Evolutionary conservation across 2,113 vertebrate species (phyloP).

Genomic region (Cebidichthys violaceus): DNA sequence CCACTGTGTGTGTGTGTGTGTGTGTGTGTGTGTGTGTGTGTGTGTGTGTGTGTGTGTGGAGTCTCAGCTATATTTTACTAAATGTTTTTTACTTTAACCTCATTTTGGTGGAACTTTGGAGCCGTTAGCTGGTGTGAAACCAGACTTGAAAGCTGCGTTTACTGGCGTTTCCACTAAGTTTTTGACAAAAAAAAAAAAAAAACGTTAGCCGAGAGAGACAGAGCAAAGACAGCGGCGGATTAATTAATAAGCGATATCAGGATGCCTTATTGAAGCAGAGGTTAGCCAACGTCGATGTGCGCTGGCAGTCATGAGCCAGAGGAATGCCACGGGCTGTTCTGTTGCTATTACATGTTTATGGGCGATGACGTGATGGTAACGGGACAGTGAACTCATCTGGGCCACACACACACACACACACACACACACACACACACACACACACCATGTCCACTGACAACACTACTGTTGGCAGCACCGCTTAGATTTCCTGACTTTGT

Average conservation of each 20-base stretch:
- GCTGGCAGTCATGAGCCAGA: conserved; percentile 52
- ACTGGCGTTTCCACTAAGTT: background rate
- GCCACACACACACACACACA: conserved; percentile 64
- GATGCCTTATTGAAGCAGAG: conserved; percentile 28
- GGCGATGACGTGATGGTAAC: conserved; percentile 67
- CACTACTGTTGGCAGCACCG: conserved; percentile 36
- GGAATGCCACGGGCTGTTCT: conserved; percentile 53
- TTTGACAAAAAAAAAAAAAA: no score
- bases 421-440: conserved; percentile 41
- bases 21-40: conserved; percentile 11
- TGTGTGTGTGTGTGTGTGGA: conserved; percentile 11
- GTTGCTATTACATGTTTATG: conserved; percentile 67
- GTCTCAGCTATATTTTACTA: background rate
- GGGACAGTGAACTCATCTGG: conserved; percentile 63
- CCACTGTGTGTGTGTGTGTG: conserved; percentile 7
- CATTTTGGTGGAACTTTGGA: background rate
- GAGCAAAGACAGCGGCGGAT: conserved; percentile 18
- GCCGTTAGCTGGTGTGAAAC: background rate
- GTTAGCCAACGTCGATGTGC: conserved; percentile 66
- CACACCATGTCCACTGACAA: conserved; percentile 41
- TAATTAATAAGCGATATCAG: conserved; percentile 48
- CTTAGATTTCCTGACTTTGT: conserved; percentile 24
- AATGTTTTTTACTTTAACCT: background rate
- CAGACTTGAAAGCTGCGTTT: background rate
- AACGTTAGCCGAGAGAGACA: background rate